Percentiles rank a stretch among this genome's conserved stretches.
Evolutionary conservation across 2,797 vertebrate species (phyloP).

Genomic region (Oryzias sinensis): DNA sequence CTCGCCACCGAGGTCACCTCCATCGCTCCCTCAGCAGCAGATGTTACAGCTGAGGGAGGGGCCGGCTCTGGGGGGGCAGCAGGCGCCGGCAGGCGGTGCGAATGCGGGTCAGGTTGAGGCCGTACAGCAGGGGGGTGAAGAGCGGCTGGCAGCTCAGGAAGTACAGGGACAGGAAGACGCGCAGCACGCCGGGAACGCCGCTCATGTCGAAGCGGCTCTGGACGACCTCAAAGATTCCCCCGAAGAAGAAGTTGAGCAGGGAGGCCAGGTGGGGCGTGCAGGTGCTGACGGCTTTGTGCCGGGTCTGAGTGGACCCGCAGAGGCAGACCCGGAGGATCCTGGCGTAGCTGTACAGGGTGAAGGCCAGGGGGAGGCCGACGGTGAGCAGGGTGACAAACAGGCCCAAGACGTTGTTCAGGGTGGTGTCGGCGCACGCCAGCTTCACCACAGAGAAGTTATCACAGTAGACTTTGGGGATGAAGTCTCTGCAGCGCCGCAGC

Average conservation of each 20-base stretch:
- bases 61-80: neutral
- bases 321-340: conserved; percentile 41
- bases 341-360: conserved; percentile 46
- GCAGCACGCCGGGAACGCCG: neutral
- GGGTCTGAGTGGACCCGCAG: conserved; percentile 15
- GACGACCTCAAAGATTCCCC: conserved; percentile 40
- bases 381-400: conserved; percentile 4
- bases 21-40: neutral
- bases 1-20: neutral
- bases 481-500: neutral
- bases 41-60: too few species aligned
- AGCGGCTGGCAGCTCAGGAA: conserved; percentile 41
- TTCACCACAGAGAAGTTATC: conserved; percentile 1
- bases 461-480: conserved; percentile 9
- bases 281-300: conserved; percentile 41
- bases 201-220: conserved; percentile 44
- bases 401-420: conserved; percentile 3
- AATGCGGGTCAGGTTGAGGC: conserved; percentile 44
- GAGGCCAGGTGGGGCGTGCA: conserved; percentile 49
- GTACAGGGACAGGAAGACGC: conserved; percentile 42
- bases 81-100: neutral
- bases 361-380: conserved; percentile 26
- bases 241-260: conserved; percentile 28
- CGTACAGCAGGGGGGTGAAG: conserved; percentile 47
- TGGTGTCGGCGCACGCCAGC: conserved; percentile 11